phyloP scores from a whole-genome alignment of 1,140 invertebrate species.

The Epicauta chinensis region DNA sequence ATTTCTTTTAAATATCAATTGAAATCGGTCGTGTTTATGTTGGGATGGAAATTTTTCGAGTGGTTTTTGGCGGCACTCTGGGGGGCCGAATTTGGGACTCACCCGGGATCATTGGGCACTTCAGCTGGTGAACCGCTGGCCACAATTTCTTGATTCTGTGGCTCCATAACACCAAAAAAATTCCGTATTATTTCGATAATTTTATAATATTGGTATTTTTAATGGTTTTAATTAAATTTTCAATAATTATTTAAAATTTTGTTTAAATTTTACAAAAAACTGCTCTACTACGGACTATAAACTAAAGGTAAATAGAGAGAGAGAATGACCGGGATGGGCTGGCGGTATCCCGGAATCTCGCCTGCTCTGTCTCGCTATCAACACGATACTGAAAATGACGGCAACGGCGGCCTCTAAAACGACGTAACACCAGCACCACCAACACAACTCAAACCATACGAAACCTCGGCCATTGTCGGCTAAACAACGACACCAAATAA shows the following conservation, averaged over 20 bases:
- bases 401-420: constrained; percentile 25
- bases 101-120: constrained; percentile 86
- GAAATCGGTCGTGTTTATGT: no score
- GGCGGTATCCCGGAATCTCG: constrained; percentile 55
- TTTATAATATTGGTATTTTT: neutral
- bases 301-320: constrained; percentile 52
- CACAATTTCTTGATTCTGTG: constrained; percentile 65
- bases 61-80: neutral
- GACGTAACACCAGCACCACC: constrained; percentile 36
- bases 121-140: constrained; percentile 71
- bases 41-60: no score
- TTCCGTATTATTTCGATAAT: constrained; percentile 15
- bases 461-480: constrained; percentile 33
- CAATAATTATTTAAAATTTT: neutral
- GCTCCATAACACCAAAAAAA: constrained; percentile 51
- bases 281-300: constrained; percentile 53
- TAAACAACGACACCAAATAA: constrained; percentile 1
- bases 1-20: neutral
- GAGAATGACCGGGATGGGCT: constrained; percentile 45
- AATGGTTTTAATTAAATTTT: neutral
- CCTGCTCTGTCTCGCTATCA: constrained; percentile 61
- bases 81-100: constrained; percentile 42
- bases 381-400: constrained; percentile 58
- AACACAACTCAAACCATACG: constrained; percentile 33
- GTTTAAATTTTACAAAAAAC: neutral